A percentile compares a stretch with the other conserved stretches of the same genome.
Conservation (phyloP, 92 coral and sea anemone species). For the Umimayanthus chanpuru region DNA sequence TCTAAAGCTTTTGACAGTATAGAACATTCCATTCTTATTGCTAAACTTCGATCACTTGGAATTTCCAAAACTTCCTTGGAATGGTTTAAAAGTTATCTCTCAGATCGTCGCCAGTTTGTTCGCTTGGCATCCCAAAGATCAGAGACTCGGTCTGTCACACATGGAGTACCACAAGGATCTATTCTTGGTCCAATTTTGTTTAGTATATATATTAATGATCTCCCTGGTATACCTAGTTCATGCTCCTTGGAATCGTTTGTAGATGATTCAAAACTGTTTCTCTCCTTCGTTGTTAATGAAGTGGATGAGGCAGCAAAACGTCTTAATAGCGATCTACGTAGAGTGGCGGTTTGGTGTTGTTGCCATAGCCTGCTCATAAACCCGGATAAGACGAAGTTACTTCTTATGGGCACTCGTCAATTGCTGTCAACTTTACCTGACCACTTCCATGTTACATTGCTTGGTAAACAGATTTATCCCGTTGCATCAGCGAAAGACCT, state of each 20-base stretch:
- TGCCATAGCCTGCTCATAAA: slow-evolving; percentile 6
- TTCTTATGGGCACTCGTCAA: slow-evolving; percentile 28
- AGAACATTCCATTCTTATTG: slow-evolving; percentile 22
- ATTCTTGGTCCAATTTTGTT: not conserved
- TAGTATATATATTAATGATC: not conserved
- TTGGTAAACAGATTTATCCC: slow-evolving; percentile 24
- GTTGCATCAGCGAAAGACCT: not conserved
- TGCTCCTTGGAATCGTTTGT: not conserved
- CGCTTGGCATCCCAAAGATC: not conserved
- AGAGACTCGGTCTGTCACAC: not conserved
- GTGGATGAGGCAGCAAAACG: not conserved
- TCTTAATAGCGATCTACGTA: not conserved
- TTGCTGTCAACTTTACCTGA: slow-evolving; percentile 21
- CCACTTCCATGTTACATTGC: slow-evolving; percentile 21
- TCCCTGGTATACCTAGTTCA: not conserved
- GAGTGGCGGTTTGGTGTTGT: slow-evolving; percentile 22
- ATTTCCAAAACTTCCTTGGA: not conserved
- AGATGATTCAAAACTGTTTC: slow-evolving; percentile 27
- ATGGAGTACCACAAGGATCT: slow-evolving; percentile 2
- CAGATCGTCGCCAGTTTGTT: not conserved
- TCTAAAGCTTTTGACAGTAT: slow-evolving; percentile 59
- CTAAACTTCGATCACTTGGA: slow-evolving; percentile 1
- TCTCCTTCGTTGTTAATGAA: slow-evolving; percentile 19
- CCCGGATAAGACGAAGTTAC: slow-evolving; percentile 21
- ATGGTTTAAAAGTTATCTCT: slow-evolving; percentile 36